Evolutionary conservation across 2,113 vertebrate genomes (phyloP).

Genomic region (Platysteira castanea): DNA sequence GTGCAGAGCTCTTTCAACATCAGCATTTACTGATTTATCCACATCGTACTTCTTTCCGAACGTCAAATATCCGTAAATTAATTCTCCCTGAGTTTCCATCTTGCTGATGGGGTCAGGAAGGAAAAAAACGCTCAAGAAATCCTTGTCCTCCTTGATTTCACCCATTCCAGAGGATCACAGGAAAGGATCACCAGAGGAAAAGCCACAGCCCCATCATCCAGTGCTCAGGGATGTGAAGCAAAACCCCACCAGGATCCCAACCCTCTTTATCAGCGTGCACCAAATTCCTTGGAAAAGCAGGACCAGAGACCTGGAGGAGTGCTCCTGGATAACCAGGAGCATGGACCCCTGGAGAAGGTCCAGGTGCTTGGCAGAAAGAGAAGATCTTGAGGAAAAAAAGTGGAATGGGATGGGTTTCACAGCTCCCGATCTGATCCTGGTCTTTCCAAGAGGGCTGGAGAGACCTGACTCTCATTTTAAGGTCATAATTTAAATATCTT

Average conservation of each 20-base stretch:
- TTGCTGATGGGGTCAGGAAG: neutral
- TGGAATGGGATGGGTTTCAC: neutral
- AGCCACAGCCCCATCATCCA: neutral
- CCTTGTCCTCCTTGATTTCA: neutral
- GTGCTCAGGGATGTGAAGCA: neutral
- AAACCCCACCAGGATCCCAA: neutral
- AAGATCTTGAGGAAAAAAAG: neutral
- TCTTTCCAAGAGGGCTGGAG: neutral
- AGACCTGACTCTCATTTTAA: neutral
- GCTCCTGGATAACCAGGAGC: neutral
- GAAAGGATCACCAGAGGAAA: neutral
- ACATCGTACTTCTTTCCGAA: rapidly evolving
- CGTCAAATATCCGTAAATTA: neutral
- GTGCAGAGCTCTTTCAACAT: neutral
- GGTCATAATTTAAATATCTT: neutral
- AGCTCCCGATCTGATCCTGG: neutral
- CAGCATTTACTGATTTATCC: neutral
- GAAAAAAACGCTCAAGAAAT: neutral
- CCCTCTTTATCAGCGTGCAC: neutral
- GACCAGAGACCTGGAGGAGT: neutral
- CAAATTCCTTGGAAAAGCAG: neutral
- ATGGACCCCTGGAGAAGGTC: neutral
- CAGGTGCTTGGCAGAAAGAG: neutral
- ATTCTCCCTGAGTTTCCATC: rapidly evolving
- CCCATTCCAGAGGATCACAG: neutral